Conservation (phyloP, 2,797 vertebrate genomes). For the Sciurus carolinensis region DNA sequence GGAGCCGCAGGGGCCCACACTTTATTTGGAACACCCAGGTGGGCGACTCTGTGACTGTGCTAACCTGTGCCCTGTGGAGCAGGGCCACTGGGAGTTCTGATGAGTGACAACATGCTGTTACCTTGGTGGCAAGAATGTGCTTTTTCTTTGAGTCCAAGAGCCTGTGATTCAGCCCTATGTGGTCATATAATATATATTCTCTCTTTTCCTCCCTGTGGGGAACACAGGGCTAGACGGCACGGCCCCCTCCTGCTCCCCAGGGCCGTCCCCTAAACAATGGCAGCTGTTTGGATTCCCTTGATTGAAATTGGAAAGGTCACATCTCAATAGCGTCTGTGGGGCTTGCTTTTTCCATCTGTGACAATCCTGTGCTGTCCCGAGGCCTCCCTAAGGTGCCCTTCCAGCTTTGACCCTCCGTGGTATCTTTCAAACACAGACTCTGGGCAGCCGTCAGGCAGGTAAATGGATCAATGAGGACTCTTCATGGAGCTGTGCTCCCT, state of each 20-base stretch:
- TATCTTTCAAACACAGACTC: constrained; percentile 31
- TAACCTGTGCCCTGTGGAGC: neutral
- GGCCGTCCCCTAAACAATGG: neutral
- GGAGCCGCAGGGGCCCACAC: neutral
- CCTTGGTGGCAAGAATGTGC: neutral
- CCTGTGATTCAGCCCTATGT: neutral
- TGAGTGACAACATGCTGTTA: constrained; percentile 7
- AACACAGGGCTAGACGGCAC: neutral
- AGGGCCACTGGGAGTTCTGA: neutral
- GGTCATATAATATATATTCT: neutral
- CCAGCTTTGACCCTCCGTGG: constrained; percentile 34
- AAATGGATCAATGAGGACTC: constrained; percentile 63
- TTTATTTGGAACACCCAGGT: neutral
- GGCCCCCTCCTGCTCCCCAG: neutral
- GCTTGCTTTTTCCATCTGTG: constrained; percentile 34
- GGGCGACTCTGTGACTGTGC: neutral
- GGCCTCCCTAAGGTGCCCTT: constrained; percentile 49
- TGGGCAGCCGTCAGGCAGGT: constrained; percentile 37
- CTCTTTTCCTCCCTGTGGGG: constrained; percentile 30
- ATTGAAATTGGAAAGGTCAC: constrained; percentile 57
- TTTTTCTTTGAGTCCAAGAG: constrained; percentile 20
- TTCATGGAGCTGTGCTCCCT: constrained; percentile 71
- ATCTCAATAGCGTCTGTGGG: constrained; percentile 12
- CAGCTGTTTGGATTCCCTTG: constrained; percentile 24
- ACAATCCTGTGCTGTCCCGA: neutral